Base-by-base conservation (phyloP, 2,113 vertebrate genomes). In the Polyodon spathula region DNA sequence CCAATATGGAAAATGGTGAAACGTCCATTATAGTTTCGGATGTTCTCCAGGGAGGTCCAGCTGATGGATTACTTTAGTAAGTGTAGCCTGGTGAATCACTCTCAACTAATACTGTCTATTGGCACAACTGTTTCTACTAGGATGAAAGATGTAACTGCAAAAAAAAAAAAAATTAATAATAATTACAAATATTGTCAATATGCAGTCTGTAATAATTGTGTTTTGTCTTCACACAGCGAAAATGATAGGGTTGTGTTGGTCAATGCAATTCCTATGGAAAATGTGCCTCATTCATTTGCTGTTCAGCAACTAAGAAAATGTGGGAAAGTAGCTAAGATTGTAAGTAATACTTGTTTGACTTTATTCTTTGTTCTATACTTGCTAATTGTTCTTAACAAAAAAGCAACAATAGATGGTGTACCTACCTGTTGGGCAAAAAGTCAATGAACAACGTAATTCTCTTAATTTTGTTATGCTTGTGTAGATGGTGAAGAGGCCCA, bases 281-380 rank as follows among this genome's bases (percentile, higher is more conserved):
- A 90, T 0, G 93, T 93, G 39, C 71, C 79, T 4, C 93, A 99
- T 81, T 87, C 93, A 8, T 95, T 96, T 40, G 96, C 96, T 0
- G 95, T 99, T 0, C 88, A 96, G 38, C 94, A 95, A 52, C 87
- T 99, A 68, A 88, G 94, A 63, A 99, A 97, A 71, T 97, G 95
- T 65, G 96, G 96, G 42, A 99, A 97, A 89, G 80, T 93, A 0
- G 95, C 96, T 17, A 90, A 90, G 71, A 93, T 99, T 58, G 96
- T 98, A 79, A 92, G 96, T 92, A 53, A 40, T 27, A 3, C n/a
- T n/a, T 56, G 54, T 16, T 56, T 56, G 16, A 9, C 5, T 10
- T n/a, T 50, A n/a, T n/a, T 12, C 12, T 12, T 12, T 50, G 48
- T 12, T 14, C 14, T 50, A 50, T 12, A n/a, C 12, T 10, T 6